A percentile compares a stretch with the other conserved stretches of the same genome.
phyloP scores from a whole-genome alignment of 2,888 invertebrate species.

The Spodoptera littoralis region DNA sequence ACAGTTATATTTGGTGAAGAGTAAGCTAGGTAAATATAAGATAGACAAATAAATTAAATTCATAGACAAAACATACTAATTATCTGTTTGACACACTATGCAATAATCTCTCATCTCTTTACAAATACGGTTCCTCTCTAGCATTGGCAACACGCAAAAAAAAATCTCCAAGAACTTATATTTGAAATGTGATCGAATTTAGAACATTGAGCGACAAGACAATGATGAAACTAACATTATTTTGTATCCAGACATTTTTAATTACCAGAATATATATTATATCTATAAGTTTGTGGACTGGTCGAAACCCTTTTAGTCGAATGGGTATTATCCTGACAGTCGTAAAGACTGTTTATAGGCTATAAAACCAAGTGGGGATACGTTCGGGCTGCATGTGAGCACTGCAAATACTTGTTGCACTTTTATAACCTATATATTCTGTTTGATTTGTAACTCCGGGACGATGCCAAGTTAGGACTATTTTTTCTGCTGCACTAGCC shows the following conservation, averaged over 20 bases:
- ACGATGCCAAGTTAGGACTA: conserved; percentile 69
- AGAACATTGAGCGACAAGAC: background rate
- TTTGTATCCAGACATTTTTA: conserved; percentile 76
- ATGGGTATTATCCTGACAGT: conserved; percentile 85
- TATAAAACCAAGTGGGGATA: conserved; percentile 87
- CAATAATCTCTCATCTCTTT: too few relatives aligned
- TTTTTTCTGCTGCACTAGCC: conserved; percentile 68
- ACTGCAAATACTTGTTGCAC: conserved; percentile 87
- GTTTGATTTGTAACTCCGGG: conserved; percentile 87
- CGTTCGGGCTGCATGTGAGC: conserved; percentile 70
- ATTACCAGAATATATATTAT: conserved; percentile 68
- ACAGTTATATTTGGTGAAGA: too few relatives aligned
- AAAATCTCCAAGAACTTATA: too few relatives aligned
- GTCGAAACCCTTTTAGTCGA: conserved; percentile 86
- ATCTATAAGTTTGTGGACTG: conserved; percentile 66
- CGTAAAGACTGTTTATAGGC: conserved; percentile 84
- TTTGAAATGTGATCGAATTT: too few relatives aligned
- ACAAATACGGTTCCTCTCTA: too few relatives aligned
- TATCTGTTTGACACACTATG: too few relatives aligned
- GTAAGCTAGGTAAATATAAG: too few relatives aligned
- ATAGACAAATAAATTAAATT: too few relatives aligned
- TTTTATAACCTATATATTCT: conserved; percentile 88
- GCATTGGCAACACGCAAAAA: too few relatives aligned
- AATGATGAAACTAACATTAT: conserved; percentile 46
- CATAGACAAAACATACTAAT: too few relatives aligned